Percentiles rank a stretch among this genome's conserved stretches.
phyloP scores from a whole-genome alignment of 2,888 invertebrate species.

The Lapara coniferarum region DNA sequence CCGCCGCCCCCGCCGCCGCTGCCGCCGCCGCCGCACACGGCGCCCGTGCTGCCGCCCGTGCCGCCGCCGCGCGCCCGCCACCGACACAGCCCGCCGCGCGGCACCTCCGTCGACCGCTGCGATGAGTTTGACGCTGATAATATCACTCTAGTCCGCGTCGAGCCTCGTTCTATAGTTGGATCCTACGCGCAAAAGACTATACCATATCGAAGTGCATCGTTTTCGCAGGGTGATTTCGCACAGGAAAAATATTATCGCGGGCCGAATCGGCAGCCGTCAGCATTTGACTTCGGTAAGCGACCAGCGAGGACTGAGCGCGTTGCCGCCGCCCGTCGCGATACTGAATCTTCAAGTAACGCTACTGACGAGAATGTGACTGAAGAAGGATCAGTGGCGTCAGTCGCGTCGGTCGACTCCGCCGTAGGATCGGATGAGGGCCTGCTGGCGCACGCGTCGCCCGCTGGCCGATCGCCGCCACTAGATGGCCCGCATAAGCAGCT shows the following conservation, averaged over 20 bases:
- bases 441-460: conserved; percentile 68
- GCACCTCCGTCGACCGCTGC: conserved; percentile 75
- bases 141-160: conserved; percentile 81
- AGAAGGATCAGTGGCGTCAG: conserved; percentile 80
- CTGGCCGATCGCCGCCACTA: conserved; percentile 74
- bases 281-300: conserved; percentile 74
- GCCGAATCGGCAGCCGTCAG: conserved; percentile 65
- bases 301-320: conserved; percentile 51
- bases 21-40: conserved; percentile 72
- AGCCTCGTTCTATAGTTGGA: conserved; percentile 84
- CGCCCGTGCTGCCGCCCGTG: conserved; percentile 83
- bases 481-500: conserved; percentile 76
- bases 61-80: conserved; percentile 81
- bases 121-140: conserved; percentile 77
- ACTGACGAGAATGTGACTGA: conserved; percentile 71
- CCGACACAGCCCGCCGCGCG: conserved; percentile 78
- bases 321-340: conserved; percentile 59
- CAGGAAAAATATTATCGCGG: conserved; percentile 80
- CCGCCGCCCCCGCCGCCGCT: conserved; percentile 69
- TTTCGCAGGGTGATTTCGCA: conserved; percentile 92
- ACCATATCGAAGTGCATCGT: conserved; percentile 93
- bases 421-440: conserved; percentile 85
- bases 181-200: conserved; percentile 86
- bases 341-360: conserved; percentile 58
- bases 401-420: conserved; percentile 82